A percentile compares a stretch with the other conserved stretches of the same genome.
Evolutionary conservation across 2,113 vertebrate species (phyloP).

Genomic region (Dipodomys ordii): DNA sequence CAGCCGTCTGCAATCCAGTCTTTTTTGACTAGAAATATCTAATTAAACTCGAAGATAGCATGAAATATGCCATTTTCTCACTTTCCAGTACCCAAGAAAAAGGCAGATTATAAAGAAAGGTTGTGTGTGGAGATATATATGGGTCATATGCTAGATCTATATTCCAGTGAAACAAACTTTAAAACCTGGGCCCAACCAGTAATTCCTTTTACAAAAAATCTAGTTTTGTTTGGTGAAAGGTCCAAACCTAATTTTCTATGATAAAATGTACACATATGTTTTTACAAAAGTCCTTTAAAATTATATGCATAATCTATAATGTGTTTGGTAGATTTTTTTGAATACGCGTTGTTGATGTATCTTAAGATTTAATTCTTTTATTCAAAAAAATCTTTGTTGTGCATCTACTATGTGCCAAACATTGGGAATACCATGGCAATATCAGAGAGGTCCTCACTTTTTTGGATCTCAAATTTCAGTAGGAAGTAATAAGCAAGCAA

Average conservation of each 20-base stretch:
- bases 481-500: neutral
- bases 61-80: neutral
- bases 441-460: neutral
- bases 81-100: neutral
- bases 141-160: neutral
- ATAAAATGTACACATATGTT: neutral
- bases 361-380: neutral
- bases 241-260: neutral
- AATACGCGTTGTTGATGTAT: neutral
- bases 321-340: neutral
- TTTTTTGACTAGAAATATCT: neutral
- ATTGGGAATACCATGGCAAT: neutral
- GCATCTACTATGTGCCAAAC: neutral
- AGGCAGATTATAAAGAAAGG: neutral
- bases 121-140: no score
- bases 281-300: conserved; percentile 47
- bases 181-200: neutral
- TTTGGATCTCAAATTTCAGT: neutral
- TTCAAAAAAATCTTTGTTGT: conserved; percentile 24
- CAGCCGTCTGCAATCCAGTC: neutral
- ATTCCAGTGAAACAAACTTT: neutral
- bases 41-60: neutral
- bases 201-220: neutral
- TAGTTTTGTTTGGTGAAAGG: neutral
- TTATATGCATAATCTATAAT: conserved; percentile 26